phyloP scores from a whole-genome alignment of 2,113 vertebrate species.

The Coptodon bakossiorum region DNA sequence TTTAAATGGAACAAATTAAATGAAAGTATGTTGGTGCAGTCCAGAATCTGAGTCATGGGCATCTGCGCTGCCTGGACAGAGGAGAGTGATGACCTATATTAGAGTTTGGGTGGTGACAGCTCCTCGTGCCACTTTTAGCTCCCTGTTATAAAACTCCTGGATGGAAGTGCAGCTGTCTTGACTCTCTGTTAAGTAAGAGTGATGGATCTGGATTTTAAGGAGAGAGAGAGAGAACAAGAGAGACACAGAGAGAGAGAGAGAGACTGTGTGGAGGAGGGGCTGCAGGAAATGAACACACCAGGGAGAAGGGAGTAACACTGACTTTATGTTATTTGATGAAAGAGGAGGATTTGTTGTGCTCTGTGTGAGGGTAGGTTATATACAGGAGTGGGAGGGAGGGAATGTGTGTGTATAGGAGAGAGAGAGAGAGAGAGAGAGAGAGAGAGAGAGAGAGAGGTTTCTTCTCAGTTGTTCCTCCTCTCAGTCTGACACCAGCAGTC shows the following conservation, averaged over 20 bases:
- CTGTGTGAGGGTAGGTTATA: background rate
- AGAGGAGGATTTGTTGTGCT: background rate
- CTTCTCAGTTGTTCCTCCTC: slow-evolving; percentile 27
- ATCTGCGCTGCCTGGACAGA: background rate
- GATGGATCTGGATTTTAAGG: background rate
- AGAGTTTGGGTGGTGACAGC: background rate
- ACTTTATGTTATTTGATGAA: background rate
- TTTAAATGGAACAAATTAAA: background rate
- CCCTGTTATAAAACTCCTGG: background rate
- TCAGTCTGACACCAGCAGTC: slow-evolving; percentile 2
- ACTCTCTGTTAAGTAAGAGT: background rate
- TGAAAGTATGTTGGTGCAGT: background rate
- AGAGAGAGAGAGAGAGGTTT: background rate
- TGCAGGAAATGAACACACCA: background rate
- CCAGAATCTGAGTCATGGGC: background rate
- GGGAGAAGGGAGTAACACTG: background rate
- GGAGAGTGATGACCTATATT: background rate
- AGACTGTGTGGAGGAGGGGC: background rate
- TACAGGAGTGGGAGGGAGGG: background rate
- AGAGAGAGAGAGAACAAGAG: background rate
- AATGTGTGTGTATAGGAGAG: background rate
- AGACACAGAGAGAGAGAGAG: background rate
- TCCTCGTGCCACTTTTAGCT: background rate
- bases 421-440: background rate
- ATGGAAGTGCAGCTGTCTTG: background rate